These are phyloP conservation scores for Dysmachus trigonus DNA, from an alignment of 2,888 invertebrate genomes.

Conservation along the genomic window DNA sequence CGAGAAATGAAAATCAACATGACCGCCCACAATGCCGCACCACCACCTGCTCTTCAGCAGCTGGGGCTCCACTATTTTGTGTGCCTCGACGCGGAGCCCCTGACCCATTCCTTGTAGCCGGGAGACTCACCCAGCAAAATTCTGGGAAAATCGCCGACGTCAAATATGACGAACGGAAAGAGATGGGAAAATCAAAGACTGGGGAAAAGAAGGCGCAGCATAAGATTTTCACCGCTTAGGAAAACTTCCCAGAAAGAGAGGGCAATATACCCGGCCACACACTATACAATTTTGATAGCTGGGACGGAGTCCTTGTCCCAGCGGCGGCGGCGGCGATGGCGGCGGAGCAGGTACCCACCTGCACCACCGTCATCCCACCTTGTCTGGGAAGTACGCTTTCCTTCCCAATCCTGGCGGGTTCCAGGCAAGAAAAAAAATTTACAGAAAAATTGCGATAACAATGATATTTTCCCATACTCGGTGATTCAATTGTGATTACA, in stretches of 20 bases:
- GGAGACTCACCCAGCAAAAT: not conserved
- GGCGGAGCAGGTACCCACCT: not conserved
- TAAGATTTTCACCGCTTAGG: not conserved
- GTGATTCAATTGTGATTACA: slow-evolving; percentile 19
- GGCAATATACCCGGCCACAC: not conserved
- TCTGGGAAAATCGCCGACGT: slow-evolving; percentile 35
- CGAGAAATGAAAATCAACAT: slow-evolving; percentile 27
- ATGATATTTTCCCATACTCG: slow-evolving; percentile 25
- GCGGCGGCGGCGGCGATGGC: not conserved
- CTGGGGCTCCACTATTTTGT: not conserved
- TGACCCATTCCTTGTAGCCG: not conserved
- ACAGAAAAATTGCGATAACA: slow-evolving; percentile 30
- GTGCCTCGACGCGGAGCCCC: not conserved
- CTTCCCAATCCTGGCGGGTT: not conserved
- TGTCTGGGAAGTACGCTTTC: slow-evolving; percentile 20
- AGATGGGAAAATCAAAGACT: slow-evolving; percentile 34
- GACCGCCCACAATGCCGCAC: not conserved
- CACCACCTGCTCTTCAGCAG: not conserved
- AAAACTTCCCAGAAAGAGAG: slow-evolving; percentile 2
- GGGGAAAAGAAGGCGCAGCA: slow-evolving; percentile 12
- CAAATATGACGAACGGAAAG: slow-evolving; percentile 23
- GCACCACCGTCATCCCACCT: not conserved
- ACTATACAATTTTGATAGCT: not conserved
- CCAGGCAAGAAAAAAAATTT: not conserved
- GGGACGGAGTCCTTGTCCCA: not conserved